Percentiles rank a stretch among this genome's conserved stretches.
Evolutionary conservation across 2,113 vertebrate species (phyloP).

Genomic region (Lathamus discolor): DNA sequence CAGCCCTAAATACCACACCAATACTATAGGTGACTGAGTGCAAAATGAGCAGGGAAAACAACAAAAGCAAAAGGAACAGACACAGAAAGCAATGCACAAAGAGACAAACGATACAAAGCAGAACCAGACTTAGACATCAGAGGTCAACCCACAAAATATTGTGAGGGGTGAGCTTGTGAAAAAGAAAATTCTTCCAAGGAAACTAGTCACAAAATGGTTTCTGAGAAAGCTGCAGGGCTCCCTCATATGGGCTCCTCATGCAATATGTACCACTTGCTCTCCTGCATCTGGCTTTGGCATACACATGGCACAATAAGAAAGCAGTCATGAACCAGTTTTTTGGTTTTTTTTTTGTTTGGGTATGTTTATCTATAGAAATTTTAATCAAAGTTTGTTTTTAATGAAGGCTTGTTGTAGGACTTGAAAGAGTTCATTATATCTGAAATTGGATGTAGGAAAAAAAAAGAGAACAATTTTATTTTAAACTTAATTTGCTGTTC

Average conservation of each 20-base stretch:
- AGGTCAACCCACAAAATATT: conserved; percentile 53
- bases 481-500: neutral
- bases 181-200: conserved; percentile 5
- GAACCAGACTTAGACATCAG: conserved; percentile 35
- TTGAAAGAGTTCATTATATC: neutral
- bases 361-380: neutral
- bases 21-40: neutral
- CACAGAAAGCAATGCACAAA: conserved; percentile 31
- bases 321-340: neutral
- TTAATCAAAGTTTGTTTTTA: neutral
- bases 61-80: conserved; percentile 13
- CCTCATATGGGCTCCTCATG: conserved; percentile 62
- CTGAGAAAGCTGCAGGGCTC: conserved; percentile 57
- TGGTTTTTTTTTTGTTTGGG: neutral
- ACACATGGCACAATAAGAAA: neutral
- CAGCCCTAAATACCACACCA: neutral
- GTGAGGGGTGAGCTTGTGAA: neutral
- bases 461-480: neutral
- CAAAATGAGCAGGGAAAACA: neutral
- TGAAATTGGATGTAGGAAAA: neutral
- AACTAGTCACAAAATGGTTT: conserved; percentile 21
- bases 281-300: neutral
- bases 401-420: neutral
- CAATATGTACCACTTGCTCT: conserved; percentile 7
- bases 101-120: conserved; percentile 62